phyloP scores from a whole-genome alignment of 2,888 invertebrate species.

The Smittia aterrima region DNA sequence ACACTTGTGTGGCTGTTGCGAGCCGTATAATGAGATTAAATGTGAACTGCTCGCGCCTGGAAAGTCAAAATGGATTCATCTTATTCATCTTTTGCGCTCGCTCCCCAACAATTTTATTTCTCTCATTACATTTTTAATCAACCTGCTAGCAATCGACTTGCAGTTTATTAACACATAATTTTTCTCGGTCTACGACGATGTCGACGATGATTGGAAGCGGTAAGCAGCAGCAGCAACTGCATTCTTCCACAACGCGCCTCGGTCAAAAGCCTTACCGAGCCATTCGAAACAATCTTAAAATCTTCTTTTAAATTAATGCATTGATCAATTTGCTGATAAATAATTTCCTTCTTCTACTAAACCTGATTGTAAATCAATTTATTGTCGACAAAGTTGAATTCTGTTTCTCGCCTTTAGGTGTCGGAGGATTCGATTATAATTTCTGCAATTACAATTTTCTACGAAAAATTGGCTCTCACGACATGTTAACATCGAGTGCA shows the following conservation, averaged over 20 bases:
- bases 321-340: not conserved
- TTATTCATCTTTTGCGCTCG: not conserved
- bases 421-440: no score
- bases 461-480: no score
- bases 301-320: not conserved
- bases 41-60: not conserved
- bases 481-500: no score
- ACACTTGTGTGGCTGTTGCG: conserved; percentile 17
- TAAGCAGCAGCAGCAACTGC: no score
- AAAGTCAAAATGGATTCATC: not conserved
- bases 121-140: conserved; percentile 25
- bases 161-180: conserved; percentile 26
- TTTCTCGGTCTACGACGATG: not conserved
- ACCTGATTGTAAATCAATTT: no score
- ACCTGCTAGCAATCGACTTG: conserved; percentile 15
- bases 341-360: not conserved
- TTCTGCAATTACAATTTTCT: no score
- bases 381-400: no score
- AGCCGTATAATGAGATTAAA: not conserved
- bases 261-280: not conserved
- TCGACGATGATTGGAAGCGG: not conserved
- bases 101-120: not conserved
- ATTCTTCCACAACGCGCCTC: not conserved
- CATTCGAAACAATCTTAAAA: not conserved
- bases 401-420: no score